Evolutionary conservation across 2,113 vertebrate species (phyloP), one percentile per base, ranked within the genome.

Genomic region (Corythaeola cristata): DNA sequence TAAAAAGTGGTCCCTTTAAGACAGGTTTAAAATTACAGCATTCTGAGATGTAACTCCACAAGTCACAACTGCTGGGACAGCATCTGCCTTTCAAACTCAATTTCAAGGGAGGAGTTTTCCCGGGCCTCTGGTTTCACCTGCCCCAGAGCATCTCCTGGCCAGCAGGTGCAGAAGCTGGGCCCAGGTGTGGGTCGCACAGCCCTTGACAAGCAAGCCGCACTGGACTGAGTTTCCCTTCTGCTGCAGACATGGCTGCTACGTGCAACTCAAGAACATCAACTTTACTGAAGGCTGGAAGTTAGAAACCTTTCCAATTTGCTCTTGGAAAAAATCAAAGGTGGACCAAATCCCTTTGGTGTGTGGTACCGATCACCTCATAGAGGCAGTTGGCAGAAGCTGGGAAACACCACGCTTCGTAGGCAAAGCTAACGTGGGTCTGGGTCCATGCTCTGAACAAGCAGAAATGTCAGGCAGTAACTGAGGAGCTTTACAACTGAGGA

Each of bases 291-390:
- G 16, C 8, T 62, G 44, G 35, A 62, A 59, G 28, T 28, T 79
- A 17, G 21, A 69, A 80, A 77, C 45, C 24, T 76, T 35, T n/a
- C 32, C 3, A 2, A 56, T 64, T 62, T 83, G 21, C 12, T 53
- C 45, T 49, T 12, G 22, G 27, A 44, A 88, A 82, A 56, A 66
- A 37, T 3, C 0, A 2, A 76, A 69, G 26, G 56, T 2, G 0
- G 26, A 58, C 10, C 35, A 80, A 81, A 67, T 56, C 74, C 82
- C 49, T 49, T 39, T 6, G 5, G 11, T 41, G 23, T 30, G 58
- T 39, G 32, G n/a, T 12, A 59, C n/a, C 11, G 67, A 73, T 7
- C 47, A 77, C 15, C 23, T 44, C 0, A 0, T 5, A 84, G 47
- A 83, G n/a, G 44, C 4, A 1, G n/a, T 47, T 3, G 3, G 22